Evolutionary conservation across 2,888 invertebrate genomes (phyloP).

Genomic region (Cremastinae sp.): DNA sequence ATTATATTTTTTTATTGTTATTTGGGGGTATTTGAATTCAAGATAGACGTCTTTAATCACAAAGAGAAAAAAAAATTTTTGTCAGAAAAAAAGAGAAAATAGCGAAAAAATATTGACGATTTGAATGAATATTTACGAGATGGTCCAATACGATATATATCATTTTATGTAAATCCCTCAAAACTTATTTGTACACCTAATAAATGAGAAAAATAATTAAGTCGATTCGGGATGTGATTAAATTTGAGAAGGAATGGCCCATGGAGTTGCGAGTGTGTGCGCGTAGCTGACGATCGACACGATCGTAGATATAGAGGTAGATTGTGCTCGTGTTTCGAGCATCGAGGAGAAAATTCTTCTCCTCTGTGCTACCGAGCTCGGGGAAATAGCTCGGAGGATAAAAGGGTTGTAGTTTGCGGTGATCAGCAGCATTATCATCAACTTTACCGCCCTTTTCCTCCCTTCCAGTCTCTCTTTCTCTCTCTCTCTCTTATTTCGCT

Average conservation of each 20-base stretch:
- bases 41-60: too few relatives aligned
- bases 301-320: constrained; percentile 55
- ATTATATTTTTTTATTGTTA: too few relatives aligned
- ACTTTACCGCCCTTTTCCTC: constrained; percentile 11
- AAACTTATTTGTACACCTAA: too few relatives aligned
- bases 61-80: too few relatives aligned
- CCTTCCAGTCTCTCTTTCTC: background rate
- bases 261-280: constrained; percentile 24
- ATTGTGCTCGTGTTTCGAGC: constrained; percentile 29
- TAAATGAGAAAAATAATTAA: background rate
- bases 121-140: too few relatives aligned
- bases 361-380: constrained; percentile 14
- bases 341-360: constrained; percentile 44
- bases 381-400: constrained; percentile 14
- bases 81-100: too few relatives aligned
- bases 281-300: constrained; percentile 53
- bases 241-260: constrained; percentile 1
- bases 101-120: too few relatives aligned
- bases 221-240: background rate
- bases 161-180: too few relatives aligned
- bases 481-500: background rate
- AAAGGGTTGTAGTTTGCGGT: constrained; percentile 26
- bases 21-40: too few relatives aligned
- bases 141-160: too few relatives aligned
- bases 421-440: constrained; percentile 36